Percentiles rank a stretch among this genome's conserved stretches.
Evolutionary conservation across 2,113 vertebrate species (phyloP).

Genomic region (Pelodiscus sinensis): DNA sequence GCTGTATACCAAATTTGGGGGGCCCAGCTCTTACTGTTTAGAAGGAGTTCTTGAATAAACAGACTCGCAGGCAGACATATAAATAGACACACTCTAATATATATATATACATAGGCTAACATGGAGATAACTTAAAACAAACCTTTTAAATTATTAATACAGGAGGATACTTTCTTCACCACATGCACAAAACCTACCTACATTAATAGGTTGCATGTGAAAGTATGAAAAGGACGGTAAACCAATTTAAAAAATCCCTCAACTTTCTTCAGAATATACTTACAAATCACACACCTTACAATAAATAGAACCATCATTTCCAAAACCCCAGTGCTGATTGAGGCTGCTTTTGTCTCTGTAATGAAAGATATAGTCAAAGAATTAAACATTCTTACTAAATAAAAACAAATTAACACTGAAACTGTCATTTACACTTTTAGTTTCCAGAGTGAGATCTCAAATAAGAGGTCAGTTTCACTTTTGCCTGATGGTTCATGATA

Average conservation of each 20-base stretch:
- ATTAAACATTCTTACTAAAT: not conserved
- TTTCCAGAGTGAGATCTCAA: not conserved
- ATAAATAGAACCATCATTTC: conserved; percentile 61
- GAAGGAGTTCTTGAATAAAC: too few relatives aligned
- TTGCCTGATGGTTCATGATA: not conserved
- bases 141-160: not conserved
- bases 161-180: not conserved
- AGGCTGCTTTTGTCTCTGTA: conserved; percentile 50
- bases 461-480: not conserved
- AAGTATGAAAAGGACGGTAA: not conserved
- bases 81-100: too few relatives aligned
- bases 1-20: too few relatives aligned
- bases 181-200: not conserved
- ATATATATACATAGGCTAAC: not conserved
- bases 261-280: not conserved
- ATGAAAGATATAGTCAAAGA: conserved; percentile 28
- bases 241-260: not conserved
- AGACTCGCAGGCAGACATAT: too few relatives aligned
- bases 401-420: conserved; percentile 19
- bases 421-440: not conserved
- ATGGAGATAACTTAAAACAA: not conserved
- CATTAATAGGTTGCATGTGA: not conserved
- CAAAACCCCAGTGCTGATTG: conserved; percentile 61
- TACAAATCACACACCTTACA: conserved; percentile 39
- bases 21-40: too few relatives aligned